phyloP scores from a whole-genome alignment of 2,888 invertebrate species.

The Augochlorella aurata region DNA sequence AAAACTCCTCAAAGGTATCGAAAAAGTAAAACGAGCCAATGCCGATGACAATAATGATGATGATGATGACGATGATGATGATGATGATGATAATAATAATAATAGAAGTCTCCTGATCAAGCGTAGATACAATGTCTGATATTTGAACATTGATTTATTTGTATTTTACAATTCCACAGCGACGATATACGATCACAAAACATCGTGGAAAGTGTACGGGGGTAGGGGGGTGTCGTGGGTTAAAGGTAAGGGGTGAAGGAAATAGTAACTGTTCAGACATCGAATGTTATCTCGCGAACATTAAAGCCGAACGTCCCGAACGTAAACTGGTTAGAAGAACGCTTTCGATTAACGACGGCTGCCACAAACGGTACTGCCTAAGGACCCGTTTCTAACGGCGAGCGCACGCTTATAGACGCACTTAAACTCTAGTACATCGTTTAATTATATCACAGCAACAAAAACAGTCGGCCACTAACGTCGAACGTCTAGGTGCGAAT shows the following conservation, averaged over 20 bases:
- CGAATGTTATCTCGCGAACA: slow-evolving; percentile 43
- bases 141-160: slow-evolving; percentile 70
- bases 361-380: slow-evolving; percentile 22
- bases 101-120: slow-evolving; percentile 18
- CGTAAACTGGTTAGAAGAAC: slow-evolving; percentile 17
- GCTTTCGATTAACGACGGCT: slow-evolving; percentile 13
- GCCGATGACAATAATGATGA: no score
- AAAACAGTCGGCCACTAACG: slow-evolving; percentile 69
- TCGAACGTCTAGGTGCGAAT: slow-evolving; percentile 47
- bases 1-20: not conserved
- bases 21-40: not conserved
- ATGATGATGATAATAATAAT: not conserved
- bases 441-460: slow-evolving; percentile 68
- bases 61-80: no score
- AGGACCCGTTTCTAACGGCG: not conserved
- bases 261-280: slow-evolving; percentile 47
- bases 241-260: not conserved
- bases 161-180: slow-evolving; percentile 67
- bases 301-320: slow-evolving; percentile 32
- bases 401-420: slow-evolving; percentile 34
- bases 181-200: slow-evolving; percentile 63
- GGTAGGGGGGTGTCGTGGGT: not conserved
- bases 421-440: slow-evolving; percentile 54
- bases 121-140: slow-evolving; percentile 49
- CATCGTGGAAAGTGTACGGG: slow-evolving; percentile 50